A percentile compares a stretch with the other conserved stretches of the same genome.
These are phyloP conservation scores for Drosophila koepferae DNA, from an alignment of 2,888 invertebrate species.

Conservation along the genomic window DNA sequence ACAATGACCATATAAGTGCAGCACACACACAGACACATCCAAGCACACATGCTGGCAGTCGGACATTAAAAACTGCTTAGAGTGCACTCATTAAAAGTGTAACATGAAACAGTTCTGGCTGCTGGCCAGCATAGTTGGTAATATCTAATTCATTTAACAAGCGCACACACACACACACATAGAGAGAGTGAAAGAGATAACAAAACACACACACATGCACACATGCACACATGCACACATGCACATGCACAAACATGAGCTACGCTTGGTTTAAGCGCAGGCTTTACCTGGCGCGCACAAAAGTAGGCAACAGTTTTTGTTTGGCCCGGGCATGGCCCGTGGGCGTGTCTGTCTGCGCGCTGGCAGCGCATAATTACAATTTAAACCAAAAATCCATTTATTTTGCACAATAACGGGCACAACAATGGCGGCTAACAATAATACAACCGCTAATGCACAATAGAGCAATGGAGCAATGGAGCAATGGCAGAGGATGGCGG, in stretches of 20 bases:
- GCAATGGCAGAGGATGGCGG: neutral
- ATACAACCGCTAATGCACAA: slow-evolving; percentile 63
- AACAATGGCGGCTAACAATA: slow-evolving; percentile 77
- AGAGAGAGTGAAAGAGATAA: neutral
- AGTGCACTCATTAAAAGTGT: slow-evolving; percentile 79
- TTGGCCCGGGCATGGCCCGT: neutral
- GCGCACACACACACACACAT: slow-evolving; percentile 18
- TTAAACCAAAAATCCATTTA: slow-evolving; percentile 82
- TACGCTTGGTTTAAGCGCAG: slow-evolving; percentile 40
- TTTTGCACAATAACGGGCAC: slow-evolving; percentile 77
- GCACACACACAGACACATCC: slow-evolving; percentile 6
- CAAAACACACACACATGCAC: slow-evolving; percentile 5
- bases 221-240: neutral
- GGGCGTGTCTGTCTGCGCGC: slow-evolving; percentile 5
- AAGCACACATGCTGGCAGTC: slow-evolving; percentile 14
- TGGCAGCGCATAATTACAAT: slow-evolving; percentile 75
- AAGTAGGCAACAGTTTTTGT: slow-evolving; percentile 54
- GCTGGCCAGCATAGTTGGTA: slow-evolving; percentile 46
- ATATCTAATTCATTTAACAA: slow-evolving; percentile 80
- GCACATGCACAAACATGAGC: slow-evolving; percentile 6
- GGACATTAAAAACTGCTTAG: slow-evolving; percentile 66
- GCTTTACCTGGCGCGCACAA: slow-evolving; percentile 56
- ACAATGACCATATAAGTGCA: slow-evolving; percentile 67
- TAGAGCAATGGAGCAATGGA: slow-evolving; percentile 23
- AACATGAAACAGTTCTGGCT: slow-evolving; percentile 59